Conservation (phyloP, 1,140 invertebrate genomes). For the Drosophila varians region DNA sequence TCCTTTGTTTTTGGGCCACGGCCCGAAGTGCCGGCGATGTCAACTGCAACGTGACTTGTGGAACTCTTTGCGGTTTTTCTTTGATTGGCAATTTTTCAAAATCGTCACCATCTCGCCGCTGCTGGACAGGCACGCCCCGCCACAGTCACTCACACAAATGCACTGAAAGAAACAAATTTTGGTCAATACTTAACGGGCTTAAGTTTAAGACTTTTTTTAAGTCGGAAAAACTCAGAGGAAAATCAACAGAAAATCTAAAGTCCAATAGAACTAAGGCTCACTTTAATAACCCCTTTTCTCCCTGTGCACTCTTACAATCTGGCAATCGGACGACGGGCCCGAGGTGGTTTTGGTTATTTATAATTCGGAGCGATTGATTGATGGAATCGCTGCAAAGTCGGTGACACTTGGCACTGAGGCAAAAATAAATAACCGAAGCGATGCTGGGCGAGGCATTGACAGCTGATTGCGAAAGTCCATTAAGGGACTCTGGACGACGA, state of each 20-base stretch:
- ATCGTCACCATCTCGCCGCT: constrained; percentile 59
- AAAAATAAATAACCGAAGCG: constrained; percentile 74
- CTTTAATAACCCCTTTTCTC: background rate
- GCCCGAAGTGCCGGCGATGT: constrained; percentile 43
- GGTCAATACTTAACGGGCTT: too few relatives aligned
- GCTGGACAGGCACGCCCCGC: constrained; percentile 41
- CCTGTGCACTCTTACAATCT: constrained; percentile 30
- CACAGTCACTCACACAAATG: constrained; percentile 9
- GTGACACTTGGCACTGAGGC: constrained; percentile 78
- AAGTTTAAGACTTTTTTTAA: too few relatives aligned
- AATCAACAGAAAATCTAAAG: too few relatives aligned
- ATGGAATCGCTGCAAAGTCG: constrained; percentile 78
- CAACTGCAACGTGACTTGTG: constrained; percentile 73
- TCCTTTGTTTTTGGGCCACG: constrained; percentile 67
- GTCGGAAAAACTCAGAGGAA: too few relatives aligned
- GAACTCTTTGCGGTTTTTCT: constrained; percentile 71
- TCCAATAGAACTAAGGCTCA: too few relatives aligned
- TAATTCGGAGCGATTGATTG: constrained; percentile 77
- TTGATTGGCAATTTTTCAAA: constrained; percentile 81
- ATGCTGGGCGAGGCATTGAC: constrained; percentile 69
- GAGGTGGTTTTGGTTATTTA: constrained; percentile 70
- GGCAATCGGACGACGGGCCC: constrained; percentile 37
- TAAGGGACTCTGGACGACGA: constrained; percentile 43
- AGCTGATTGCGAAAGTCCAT: constrained; percentile 81
- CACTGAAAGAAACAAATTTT: constrained; percentile 19